phyloP scores from a whole-genome alignment of 2,113 vertebrate genomes.

The Poeciliopsis occidentalis region DNA sequence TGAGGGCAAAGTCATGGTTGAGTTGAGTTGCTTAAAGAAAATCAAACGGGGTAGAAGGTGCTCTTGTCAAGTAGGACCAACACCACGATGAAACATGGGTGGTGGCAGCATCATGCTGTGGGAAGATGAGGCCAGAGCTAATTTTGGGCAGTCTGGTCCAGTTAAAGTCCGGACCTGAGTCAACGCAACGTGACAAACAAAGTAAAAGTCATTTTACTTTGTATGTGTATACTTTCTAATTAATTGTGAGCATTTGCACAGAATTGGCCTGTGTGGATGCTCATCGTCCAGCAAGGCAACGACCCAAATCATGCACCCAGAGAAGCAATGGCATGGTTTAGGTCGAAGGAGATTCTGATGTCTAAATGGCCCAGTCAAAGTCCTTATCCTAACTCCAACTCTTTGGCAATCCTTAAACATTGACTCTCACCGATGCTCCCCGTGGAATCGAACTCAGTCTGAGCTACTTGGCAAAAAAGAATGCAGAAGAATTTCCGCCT shows the following conservation, averaged over 20 bases:
- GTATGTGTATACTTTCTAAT: too few relatives aligned
- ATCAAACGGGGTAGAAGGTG: background rate
- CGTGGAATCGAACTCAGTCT: background rate
- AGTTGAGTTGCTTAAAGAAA: background rate
- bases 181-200: background rate
- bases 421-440: background rate
- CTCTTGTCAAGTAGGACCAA: background rate
- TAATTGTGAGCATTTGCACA: too few relatives aligned
- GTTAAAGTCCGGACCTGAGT: too few relatives aligned
- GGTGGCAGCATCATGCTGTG: background rate
- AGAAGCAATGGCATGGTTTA: too few relatives aligned
- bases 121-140: background rate
- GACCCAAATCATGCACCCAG: too few relatives aligned
- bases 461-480: background rate
- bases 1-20: background rate
- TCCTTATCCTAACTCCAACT: too few relatives aligned
- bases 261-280: too few relatives aligned
- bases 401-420: too few relatives aligned
- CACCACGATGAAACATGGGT: background rate
- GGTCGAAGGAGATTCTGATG: too few relatives aligned
- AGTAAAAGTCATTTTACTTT: background rate
- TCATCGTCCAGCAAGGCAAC: too few relatives aligned
- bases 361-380: too few relatives aligned
- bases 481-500: background rate
- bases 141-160: background rate